These are phyloP conservation scores for Phyto melanocephala DNA, from an alignment of 2,888 invertebrate species.

Conservation along the genomic window DNA sequence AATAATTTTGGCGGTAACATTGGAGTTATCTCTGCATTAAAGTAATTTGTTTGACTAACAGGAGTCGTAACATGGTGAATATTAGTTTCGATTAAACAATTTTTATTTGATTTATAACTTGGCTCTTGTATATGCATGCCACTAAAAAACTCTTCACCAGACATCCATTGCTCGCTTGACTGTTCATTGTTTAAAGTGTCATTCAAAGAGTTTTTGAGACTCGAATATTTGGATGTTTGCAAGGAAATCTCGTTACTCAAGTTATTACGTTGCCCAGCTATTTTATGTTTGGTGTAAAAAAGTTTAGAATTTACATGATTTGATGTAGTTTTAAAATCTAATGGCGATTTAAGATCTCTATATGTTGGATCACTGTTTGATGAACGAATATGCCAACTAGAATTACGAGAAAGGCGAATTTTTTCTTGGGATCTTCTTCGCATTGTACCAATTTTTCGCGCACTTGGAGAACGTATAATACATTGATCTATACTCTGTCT, in stretches of 20 bases:
- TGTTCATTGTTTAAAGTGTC: background rate
- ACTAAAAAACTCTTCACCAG: constrained; percentile 78
- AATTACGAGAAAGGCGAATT: constrained; percentile 76
- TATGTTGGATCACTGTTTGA: background rate
- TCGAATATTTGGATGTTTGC: constrained; percentile 79
- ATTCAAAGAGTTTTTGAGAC: background rate
- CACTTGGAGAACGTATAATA: constrained; percentile 88
- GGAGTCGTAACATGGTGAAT: constrained; percentile 25
- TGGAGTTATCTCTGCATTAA: constrained; percentile 65
- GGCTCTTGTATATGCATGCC: background rate
- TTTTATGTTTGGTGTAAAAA: background rate
- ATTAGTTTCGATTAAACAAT: background rate
- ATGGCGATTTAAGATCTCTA: background rate
- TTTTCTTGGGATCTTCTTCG: constrained; percentile 85
- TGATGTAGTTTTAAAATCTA: background rate
- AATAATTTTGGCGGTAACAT: constrained; percentile 70
- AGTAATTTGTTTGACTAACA: background rate
- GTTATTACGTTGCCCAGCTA: background rate
- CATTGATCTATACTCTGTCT: constrained; percentile 84
- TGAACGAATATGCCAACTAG: background rate
- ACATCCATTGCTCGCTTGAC: constrained; percentile 75
- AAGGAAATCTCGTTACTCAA: background rate
- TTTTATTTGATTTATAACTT: background rate
- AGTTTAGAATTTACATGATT: background rate
- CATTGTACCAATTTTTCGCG: constrained; percentile 88